Base-by-base conservation (phyloP, 2,888 invertebrate species). In the Drosophila multiciliata region DNA sequence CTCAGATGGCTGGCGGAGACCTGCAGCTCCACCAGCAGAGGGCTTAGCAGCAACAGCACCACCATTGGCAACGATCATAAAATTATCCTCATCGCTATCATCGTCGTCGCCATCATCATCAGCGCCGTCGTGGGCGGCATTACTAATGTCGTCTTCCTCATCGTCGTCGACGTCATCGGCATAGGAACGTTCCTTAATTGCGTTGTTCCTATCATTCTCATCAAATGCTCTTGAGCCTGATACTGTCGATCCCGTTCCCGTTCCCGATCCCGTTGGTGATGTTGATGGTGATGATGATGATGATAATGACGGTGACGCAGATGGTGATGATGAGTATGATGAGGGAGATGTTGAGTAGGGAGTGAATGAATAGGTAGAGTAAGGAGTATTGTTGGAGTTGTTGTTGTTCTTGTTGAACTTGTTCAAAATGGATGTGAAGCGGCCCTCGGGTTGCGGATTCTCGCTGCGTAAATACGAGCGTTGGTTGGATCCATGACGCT, bases 401-500 rank as follows among this genome's bases (percentile, higher is more conserved):
- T 71, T 71, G 3, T 12, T 33, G 5, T 66, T 55, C 70, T 83
- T 87, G 2, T 80, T 64, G 8, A 91, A 66, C 62, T 90, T 87
- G 40, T 87, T 80, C 58, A 84, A 50, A 0, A 91, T 59, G 11
- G 69, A 59, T 7, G 78, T 66, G 64, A 91, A 78, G 1, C 91
- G 90, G 17, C 82, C 90, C 53, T 90, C 80, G 5, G 67, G 68
- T 17, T 36, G 23, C 1, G 70, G 78, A 58, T 80, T 55, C 50
- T 82, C 86, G 32, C 55, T 75, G 0, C 73, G 75, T 32, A 71
- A 63, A 3, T 65, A 70, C 45, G 80, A 5, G 11, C 82, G 87
- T 50, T 78, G 70, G 53, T 64, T 73, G 23, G 69, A 76, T 32
- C 76, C 23, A 0, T 59, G 65, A 11, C 60, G 67, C 23, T 73